Conservation (phyloP, 2,113 vertebrate species). For the Brachyistius frenatus region DNA sequence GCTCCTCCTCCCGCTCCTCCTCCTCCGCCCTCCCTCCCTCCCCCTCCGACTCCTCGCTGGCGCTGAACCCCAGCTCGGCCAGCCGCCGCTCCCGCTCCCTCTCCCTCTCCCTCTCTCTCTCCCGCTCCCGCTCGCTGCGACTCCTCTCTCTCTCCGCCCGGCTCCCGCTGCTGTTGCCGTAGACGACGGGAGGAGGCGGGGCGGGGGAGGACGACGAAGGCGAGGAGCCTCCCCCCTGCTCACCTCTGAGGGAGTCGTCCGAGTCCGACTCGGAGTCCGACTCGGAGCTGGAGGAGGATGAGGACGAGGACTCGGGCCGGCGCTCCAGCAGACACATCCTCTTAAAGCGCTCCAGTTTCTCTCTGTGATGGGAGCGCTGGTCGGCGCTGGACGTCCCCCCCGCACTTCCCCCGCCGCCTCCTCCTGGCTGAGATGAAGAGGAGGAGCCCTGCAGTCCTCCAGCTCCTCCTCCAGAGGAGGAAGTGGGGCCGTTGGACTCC, state of each 20-base stretch:
- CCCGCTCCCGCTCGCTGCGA: slow-evolving; percentile 67
- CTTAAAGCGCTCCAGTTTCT: slow-evolving; percentile 93
- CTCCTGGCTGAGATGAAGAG: slow-evolving; percentile 38
- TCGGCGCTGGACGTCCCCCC: slow-evolving; percentile 76
- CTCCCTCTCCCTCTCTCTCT: slow-evolving; percentile 70
- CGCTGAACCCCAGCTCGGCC: slow-evolving; percentile 87
- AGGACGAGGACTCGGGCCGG: slow-evolving; percentile 86
- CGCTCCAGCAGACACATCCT: slow-evolving; percentile 93
- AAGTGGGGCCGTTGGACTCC: slow-evolving; percentile 78
- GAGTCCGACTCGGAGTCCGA: slow-evolving; percentile 90
- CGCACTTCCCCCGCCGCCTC: not conserved
- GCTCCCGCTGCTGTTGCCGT: slow-evolving; percentile 62
- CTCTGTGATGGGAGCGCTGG: slow-evolving; percentile 89
- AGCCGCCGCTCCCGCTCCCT: slow-evolving; percentile 78
- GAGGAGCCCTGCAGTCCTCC: slow-evolving; percentile 49
- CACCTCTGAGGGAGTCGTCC: slow-evolving; percentile 71
- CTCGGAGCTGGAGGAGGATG: slow-evolving; percentile 90
- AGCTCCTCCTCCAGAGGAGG: slow-evolving; percentile 49
- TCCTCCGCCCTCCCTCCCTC: slow-evolving; percentile 71
- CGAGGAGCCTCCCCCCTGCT: slow-evolving; percentile 65
- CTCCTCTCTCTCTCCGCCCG: slow-evolving; percentile 69
- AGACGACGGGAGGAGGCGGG: slow-evolving; percentile 62
- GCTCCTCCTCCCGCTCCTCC: slow-evolving; percentile 77
- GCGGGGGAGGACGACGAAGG: slow-evolving; percentile 61
- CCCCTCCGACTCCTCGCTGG: slow-evolving; percentile 86